Evolutionary conservation across 2,797 vertebrate genomes (phyloP), one percentile per base, ranked within the genome.

Genomic region (Crocidura indochinensis): DNA sequence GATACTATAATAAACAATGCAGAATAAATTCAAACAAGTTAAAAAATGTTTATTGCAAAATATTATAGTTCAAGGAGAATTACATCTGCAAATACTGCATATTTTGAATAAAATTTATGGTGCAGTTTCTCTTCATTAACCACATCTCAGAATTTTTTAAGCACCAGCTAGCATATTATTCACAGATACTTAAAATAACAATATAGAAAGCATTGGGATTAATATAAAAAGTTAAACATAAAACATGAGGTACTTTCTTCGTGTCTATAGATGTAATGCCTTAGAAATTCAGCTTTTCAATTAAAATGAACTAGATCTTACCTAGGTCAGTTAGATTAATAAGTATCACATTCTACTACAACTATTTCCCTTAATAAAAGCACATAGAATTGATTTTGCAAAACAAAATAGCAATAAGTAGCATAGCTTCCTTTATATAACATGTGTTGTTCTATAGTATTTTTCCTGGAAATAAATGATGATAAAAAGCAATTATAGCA

Each of bases 71-170:
- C 84, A 92, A 95, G 95, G 97, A 97, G 96, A 97, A 98, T 96
- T 97, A 95, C 90, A 96, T 95, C 97, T 95, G 91, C 97, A 95
- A 93, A 95, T 94, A 94, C 95, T 95, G 95, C 95, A 96, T 97
- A 97, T 98, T 98, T 98, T 97, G 96, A 87, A 94, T 97, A 96
- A 95, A 97, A 97, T 97, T 97, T 98, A 97, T 97, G 94, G 95
- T 96, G 94, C 92, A 97, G 96, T 97, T 97, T 98, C 97, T 98
- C 97, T 97, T 97, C 97, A 97, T 98, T 98, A 98, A 97, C 95
- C 97, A 97, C 96, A 97, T 97, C 96, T 97, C 89, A 0, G 92
- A 97, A 97, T 97, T 94, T 97, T 97, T 97, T 97, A 95, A 97
- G 95, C 85, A 94, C 93, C 91, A 82, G 94, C 95, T 94, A 97